Evolutionary conservation across 2,797 vertebrate species (phyloP).

Genomic region (Sebastiscus tertius): DNA sequence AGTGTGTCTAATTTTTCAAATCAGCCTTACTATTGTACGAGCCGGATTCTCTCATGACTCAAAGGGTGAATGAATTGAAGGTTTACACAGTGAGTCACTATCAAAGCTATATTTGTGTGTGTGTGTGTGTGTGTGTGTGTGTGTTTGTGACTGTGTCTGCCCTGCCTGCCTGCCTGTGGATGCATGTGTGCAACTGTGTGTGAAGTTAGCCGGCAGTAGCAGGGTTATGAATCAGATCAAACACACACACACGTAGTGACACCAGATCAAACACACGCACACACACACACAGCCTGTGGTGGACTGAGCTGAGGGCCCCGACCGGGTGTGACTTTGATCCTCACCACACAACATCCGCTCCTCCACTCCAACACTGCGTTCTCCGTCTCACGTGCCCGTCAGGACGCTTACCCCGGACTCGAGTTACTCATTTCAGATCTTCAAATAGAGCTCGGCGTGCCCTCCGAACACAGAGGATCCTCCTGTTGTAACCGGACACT

Average conservation of each 20-base stretch:
- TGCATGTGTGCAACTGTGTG: conserved; percentile 29
- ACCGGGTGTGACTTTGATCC: conserved; percentile 72
- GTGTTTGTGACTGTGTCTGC: conserved; percentile 37
- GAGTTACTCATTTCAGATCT: conserved; percentile 60
- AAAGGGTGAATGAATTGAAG: conserved; percentile 71
- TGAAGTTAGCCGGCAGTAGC: conserved; percentile 59
- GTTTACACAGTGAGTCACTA: conserved; percentile 69
- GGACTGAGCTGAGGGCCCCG: conserved; percentile 47
- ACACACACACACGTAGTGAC: conserved; percentile 47
- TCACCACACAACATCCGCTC: conserved; percentile 69
- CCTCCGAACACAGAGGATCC: conserved; percentile 56
- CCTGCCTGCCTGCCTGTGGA: conserved; percentile 24
- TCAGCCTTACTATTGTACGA: conserved; percentile 57
- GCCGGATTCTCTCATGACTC: conserved; percentile 62
- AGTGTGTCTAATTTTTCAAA: conserved; percentile 64
- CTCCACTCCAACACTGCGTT: conserved; percentile 35
- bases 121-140: conserved; percentile 36
- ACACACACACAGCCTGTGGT: conserved; percentile 15
- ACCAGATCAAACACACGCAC: conserved; percentile 57
- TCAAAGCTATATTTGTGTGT: conserved; percentile 68
- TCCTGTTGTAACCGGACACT: conserved; percentile 61
- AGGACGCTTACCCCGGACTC: conserved; percentile 49
- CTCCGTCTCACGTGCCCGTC: conserved; percentile 47
- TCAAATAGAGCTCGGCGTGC: conserved; percentile 61
- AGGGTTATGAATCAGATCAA: conserved; percentile 69